These are phyloP conservation scores for Nannospalax galili DNA, from an alignment of 2,113 vertebrate species.

Conservation along the genomic window DNA sequence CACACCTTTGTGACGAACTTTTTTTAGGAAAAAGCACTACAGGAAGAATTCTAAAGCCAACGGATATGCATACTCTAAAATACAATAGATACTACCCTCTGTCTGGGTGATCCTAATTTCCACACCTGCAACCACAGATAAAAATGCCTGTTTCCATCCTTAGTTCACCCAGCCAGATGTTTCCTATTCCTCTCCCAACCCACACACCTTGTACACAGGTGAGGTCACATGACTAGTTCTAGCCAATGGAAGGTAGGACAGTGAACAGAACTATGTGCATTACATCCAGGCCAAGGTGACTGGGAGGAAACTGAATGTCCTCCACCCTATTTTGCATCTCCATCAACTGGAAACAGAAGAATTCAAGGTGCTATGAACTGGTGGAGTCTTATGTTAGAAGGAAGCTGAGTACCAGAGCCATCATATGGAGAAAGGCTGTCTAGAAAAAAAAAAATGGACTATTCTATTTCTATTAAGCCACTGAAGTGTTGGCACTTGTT, in stretches of 20 bases:
- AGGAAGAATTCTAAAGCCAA: conserved; percentile 29
- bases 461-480: background rate
- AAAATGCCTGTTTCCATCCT: background rate
- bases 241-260: conserved; percentile 13
- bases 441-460: background rate
- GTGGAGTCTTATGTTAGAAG: background rate
- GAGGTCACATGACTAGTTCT: background rate
- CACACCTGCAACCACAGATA: conserved; percentile 6
- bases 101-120: background rate
- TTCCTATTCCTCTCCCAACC: background rate
- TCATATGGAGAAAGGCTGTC: background rate
- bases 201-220: background rate
- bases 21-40: background rate
- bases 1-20: background rate
- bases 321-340: background rate
- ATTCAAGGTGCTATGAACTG: background rate
- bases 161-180: background rate
- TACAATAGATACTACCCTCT: background rate
- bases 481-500: background rate
- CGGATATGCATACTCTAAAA: background rate
- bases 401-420: background rate
- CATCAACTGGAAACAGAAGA: conserved; percentile 42
- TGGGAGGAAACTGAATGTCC: background rate
- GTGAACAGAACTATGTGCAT: background rate
- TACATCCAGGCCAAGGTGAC: conserved; percentile 26